Percentiles rank a stretch among this genome's conserved stretches.
Conservation (phyloP, 2,797 vertebrate species). For the Petrocephalus sullivani region DNA sequence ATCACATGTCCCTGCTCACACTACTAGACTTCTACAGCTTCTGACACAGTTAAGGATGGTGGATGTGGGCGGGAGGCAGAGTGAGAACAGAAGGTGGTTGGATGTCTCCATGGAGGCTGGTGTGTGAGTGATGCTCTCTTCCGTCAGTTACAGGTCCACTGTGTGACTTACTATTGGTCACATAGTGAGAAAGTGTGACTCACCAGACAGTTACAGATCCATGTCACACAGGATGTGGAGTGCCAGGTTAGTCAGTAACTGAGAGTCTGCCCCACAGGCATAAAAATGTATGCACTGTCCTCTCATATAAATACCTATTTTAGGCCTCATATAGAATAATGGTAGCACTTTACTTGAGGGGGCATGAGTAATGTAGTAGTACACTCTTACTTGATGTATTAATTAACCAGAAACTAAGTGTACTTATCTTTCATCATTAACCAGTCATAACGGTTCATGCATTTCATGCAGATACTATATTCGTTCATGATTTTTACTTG, state of each 20-base stretch:
- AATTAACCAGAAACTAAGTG: neutral
- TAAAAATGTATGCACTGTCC: neutral
- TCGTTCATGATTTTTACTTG: neutral
- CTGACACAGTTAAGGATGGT: neutral
- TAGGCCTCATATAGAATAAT: neutral
- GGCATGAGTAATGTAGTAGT: neutral
- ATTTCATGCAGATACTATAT: neutral
- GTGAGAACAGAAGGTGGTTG: neutral
- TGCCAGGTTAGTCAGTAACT: neutral
- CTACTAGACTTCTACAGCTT: neutral
- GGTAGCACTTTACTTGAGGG: neutral
- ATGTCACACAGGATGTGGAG: neutral
- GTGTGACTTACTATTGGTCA: slow-evolving; percentile 10
- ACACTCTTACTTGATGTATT: neutral
- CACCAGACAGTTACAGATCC: slow-evolving; percentile 10
- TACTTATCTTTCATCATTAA: neutral
- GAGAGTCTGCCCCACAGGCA: neutral
- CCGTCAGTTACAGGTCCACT: neutral
- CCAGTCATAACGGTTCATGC: neutral
- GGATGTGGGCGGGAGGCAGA: neutral
- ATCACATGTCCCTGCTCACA: neutral
- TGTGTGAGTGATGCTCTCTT: slow-evolving; percentile 6
- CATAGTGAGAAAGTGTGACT: slow-evolving; percentile 14
- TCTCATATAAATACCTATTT: neutral
- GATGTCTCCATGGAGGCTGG: neutral